Evolutionary conservation across 2,888 invertebrate species (phyloP).

Genomic region (Mellilla xanthometata): DNA sequence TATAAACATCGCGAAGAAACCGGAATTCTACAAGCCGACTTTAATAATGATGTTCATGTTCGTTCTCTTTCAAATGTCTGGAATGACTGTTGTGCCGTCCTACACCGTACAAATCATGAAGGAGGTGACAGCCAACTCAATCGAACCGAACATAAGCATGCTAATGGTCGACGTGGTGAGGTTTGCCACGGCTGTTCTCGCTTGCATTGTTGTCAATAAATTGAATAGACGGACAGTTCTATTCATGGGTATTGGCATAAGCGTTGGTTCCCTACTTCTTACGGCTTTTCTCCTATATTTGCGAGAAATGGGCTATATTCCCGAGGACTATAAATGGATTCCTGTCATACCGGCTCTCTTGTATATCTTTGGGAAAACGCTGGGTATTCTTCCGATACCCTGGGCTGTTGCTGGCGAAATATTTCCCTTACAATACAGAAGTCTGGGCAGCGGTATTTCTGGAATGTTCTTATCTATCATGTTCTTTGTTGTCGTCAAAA

Average conservation of each 20-base stretch:
- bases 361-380: slow-evolving; percentile 82
- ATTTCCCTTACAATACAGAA: slow-evolving; percentile 84
- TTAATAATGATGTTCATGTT: slow-evolving; percentile 85
- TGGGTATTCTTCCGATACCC: slow-evolving; percentile 85
- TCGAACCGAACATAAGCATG: slow-evolving; percentile 85
- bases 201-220: slow-evolving; percentile 83
- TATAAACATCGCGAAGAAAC: slow-evolving; percentile 51
- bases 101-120: slow-evolving; percentile 86
- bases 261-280: slow-evolving; percentile 77
- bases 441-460: slow-evolving; percentile 85
- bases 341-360: slow-evolving; percentile 75
- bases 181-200: slow-evolving; percentile 81
- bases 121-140: slow-evolving; percentile 79
- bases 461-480: slow-evolving; percentile 84
- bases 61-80: slow-evolving; percentile 86
- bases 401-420: slow-evolving; percentile 89
- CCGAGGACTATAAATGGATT: slow-evolving; percentile 62
- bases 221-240: slow-evolving; percentile 84
- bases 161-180: slow-evolving; percentile 85
- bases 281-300: slow-evolving; percentile 70
- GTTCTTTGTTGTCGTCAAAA: slow-evolving; percentile 86
- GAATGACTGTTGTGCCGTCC: slow-evolving; percentile 87
- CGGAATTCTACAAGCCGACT: slow-evolving; percentile 84
- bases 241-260: slow-evolving; percentile 83
- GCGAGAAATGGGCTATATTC: slow-evolving; percentile 56